Conservation (phyloP, 2,797 vertebrate species). For the Numenius phaeopus region DNA sequence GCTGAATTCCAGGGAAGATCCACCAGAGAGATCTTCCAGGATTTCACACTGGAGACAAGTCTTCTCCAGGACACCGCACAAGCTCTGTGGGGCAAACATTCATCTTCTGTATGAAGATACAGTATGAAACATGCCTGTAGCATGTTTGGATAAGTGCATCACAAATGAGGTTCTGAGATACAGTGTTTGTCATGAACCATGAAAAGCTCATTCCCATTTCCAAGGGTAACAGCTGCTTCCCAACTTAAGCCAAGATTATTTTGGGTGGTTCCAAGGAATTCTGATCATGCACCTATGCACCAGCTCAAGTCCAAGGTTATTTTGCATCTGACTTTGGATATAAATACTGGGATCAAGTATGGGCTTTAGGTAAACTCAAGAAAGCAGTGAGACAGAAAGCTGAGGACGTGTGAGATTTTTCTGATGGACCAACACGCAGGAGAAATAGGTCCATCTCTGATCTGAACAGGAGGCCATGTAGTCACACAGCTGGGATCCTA, state of each 20-base stretch:
- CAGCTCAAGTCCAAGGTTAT: background rate
- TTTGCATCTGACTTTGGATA: background rate
- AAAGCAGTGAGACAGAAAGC: background rate
- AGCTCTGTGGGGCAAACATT: background rate
- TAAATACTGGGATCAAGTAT: background rate
- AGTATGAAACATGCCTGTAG: background rate
- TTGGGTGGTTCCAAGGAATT: background rate
- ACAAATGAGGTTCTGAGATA: background rate
- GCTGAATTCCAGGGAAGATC: background rate
- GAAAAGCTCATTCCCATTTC: background rate
- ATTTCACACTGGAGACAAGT: background rate
- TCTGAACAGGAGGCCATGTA: background rate
- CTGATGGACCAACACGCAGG: background rate
- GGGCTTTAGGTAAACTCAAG: background rate
- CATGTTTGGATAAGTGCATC: background rate
- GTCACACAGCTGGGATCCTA: background rate
- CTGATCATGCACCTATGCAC: fast-evolving
- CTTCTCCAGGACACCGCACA: background rate
- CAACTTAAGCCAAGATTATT: background rate
- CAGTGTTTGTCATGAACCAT: background rate
- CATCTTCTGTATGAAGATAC: background rate
- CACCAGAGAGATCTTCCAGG: background rate
- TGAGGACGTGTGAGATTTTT: background rate
- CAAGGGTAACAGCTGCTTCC: background rate
- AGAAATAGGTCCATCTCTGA: background rate